Conservation (phyloP, 2,113 vertebrate genomes). For the Dicerorhinus sumatrensis region DNA sequence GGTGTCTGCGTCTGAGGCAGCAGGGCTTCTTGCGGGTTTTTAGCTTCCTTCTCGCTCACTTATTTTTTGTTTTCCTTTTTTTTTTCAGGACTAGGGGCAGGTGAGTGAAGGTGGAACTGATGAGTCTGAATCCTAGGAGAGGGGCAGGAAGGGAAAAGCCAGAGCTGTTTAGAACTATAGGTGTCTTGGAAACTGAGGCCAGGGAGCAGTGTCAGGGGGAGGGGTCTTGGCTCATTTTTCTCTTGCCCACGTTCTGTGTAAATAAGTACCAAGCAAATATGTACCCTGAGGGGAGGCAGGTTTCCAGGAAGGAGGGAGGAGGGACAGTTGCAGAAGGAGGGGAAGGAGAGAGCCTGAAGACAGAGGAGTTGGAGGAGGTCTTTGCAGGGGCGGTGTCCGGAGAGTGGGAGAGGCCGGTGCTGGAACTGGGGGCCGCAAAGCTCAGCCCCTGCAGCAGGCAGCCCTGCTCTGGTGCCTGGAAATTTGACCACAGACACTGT, state of each 20-base stretch:
- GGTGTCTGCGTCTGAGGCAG: neutral
- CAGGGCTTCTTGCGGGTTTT: neutral
- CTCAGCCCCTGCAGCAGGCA: neutral
- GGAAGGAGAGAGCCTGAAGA: neutral
- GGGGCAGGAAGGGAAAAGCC: neutral
- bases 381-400: fast-evolving
- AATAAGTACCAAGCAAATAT: neutral
- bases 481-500: neutral
- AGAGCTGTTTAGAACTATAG: too few relatives aligned
- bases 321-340: neutral
- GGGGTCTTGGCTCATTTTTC: neutral
- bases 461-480: neutral
- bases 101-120: neutral
- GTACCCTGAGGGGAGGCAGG: too few relatives aligned
- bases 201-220: neutral
- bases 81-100: neutral
- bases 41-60: too few relatives aligned
- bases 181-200: neutral
- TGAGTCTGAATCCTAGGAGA: neutral
- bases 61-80: neutral
- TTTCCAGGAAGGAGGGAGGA: neutral
- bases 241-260: neutral
- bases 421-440: neutral
- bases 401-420: neutral
- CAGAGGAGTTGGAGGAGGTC: neutral